Evolutionary conservation across 2,113 vertebrate species (phyloP).

Genomic region (Dipodomys ordii): DNA sequence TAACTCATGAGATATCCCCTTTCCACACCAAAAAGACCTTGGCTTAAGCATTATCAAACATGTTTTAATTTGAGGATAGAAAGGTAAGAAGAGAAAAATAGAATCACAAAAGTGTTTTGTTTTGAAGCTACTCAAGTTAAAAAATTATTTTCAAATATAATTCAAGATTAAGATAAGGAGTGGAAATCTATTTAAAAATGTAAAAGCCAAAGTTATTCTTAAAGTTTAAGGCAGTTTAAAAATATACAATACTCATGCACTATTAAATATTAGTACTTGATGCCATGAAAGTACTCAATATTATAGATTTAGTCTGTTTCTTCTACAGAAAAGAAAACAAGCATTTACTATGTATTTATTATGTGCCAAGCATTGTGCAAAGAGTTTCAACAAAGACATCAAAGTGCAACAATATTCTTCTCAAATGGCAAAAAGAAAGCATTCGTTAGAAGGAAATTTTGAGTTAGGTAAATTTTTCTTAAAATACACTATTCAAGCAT

Average conservation of each 20-base stretch:
- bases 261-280: slow-evolving; percentile 67
- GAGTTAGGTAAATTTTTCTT: slow-evolving; percentile 31
- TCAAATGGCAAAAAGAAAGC: slow-evolving; percentile 35
- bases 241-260: slow-evolving; percentile 48
- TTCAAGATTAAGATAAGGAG: slow-evolving; percentile 31
- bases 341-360: slow-evolving; percentile 30
- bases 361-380: slow-evolving; percentile 32
- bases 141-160: slow-evolving; percentile 46
- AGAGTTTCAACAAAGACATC: slow-evolving; percentile 49
- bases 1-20: slow-evolving; percentile 25
- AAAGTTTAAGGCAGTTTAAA: slow-evolving; percentile 54
- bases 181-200: slow-evolving; percentile 43
- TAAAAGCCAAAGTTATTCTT: slow-evolving; percentile 46
- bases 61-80: slow-evolving; percentile 48
- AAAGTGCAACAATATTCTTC: slow-evolving; percentile 34
- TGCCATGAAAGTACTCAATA: slow-evolving; percentile 58
- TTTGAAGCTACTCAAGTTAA: slow-evolving; percentile 51
- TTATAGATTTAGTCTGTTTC: slow-evolving; percentile 41
- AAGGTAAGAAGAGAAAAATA: slow-evolving; percentile 27
- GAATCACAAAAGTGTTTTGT: slow-evolving; percentile 48
- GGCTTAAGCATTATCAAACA: slow-evolving; percentile 31
- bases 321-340: slow-evolving; percentile 54
- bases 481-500: background rate
- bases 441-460: slow-evolving; percentile 49
- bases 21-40: background rate